Evolutionary conservation across 2,888 invertebrate species (phyloP).

Genomic region (Rhagium mordax): DNA sequence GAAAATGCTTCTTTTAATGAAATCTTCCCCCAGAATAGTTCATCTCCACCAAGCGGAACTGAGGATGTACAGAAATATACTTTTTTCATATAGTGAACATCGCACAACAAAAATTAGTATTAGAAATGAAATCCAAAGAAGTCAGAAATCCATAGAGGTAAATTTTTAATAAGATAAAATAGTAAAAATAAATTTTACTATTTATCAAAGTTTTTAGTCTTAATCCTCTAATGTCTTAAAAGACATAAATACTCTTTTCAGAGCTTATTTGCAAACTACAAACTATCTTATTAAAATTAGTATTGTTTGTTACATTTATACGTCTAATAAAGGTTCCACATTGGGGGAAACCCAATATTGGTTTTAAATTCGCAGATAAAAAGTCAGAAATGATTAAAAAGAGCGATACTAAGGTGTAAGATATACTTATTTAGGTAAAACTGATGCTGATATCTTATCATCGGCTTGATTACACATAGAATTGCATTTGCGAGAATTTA

Average conservation of each 20-base stretch:
- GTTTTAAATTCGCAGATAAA: not conserved
- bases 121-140: no score
- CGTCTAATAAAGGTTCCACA: not conserved
- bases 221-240: no score
- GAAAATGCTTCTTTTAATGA: conserved; percentile 65
- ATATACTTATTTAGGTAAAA: conserved; percentile 2
- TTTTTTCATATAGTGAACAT: conserved; percentile 16
- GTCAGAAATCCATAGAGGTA: no score
- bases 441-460: conserved; percentile 24
- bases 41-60: conserved; percentile 64
- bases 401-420: not conserved
- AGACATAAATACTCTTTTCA: no score
- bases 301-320: not conserved
- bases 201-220: no score
- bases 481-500: conserved; percentile 11
- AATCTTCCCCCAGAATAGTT: conserved; percentile 64
- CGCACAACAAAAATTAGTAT: not conserved
- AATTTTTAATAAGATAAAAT: no score
- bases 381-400: not conserved
- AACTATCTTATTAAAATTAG: no score
- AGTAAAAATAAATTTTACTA: no score
- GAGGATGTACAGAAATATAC: conserved; percentile 19
- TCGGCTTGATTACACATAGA: conserved; percentile 8
- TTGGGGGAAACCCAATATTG: conserved; percentile 12
- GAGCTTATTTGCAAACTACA: no score